A percentile compares a stretch with the other conserved stretches of the same genome.
phyloP scores from a whole-genome alignment of 1,140 invertebrate genomes.

The Pseudobourletiella spinata region DNA sequence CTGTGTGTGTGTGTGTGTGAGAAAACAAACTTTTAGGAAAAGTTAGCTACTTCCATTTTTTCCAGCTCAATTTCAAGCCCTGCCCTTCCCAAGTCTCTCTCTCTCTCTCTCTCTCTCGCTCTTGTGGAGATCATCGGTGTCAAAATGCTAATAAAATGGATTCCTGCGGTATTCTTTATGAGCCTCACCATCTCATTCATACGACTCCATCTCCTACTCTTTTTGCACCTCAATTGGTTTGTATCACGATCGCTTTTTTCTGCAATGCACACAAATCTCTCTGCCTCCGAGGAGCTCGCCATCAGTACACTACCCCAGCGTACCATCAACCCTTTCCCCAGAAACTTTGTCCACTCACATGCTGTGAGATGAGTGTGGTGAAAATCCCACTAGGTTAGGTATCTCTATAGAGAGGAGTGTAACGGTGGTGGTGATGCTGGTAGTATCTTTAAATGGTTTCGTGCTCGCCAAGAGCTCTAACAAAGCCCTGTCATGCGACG shows the following conservation, averaged over 20 bases:
- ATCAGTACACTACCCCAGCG: too few relatives aligned
- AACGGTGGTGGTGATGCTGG: too few relatives aligned
- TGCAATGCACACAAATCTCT: conserved; percentile 3
- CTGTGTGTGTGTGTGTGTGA: conserved; percentile 12
- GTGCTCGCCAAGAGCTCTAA: too few relatives aligned
- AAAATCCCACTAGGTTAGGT: too few relatives aligned
- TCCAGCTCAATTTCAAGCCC: conserved; percentile 5
- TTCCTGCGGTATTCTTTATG: conserved; percentile 35
- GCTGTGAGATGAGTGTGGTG: too few relatives aligned
- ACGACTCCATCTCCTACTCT: conserved; percentile 12
- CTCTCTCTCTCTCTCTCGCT: neutral
- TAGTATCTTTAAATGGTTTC: too few relatives aligned
- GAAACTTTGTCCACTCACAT: too few relatives aligned
- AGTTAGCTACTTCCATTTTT: conserved; percentile 17
- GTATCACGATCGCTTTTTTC: conserved; percentile 28
- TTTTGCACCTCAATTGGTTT: conserved; percentile 32
- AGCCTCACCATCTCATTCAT: conserved; percentile 11
- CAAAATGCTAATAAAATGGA: conserved; percentile 36
- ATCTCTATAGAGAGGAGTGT: too few relatives aligned
- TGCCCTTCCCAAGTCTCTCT: neutral
- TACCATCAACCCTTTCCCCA: too few relatives aligned
- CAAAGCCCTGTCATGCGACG: too few relatives aligned
- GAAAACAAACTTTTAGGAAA: conserved; percentile 23
- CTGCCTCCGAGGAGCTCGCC: too few relatives aligned
- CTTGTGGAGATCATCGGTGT: conserved; percentile 25